phyloP scores from a whole-genome alignment of 30 jellyfish, hydroid and myxozoan species.

The Turritopsis dohrnii region DNA sequence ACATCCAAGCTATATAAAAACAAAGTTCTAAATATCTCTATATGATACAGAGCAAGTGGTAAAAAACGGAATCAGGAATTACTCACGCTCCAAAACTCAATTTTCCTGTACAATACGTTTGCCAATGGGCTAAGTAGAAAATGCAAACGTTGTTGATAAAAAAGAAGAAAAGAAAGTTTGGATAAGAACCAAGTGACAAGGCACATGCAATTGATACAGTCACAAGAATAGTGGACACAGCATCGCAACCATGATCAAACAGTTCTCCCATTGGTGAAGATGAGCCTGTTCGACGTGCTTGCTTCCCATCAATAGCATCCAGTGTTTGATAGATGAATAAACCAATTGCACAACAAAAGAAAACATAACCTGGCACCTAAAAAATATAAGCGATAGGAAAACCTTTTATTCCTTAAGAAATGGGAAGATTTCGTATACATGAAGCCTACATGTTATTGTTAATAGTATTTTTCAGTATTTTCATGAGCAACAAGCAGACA shows the following conservation, averaged over 20 bases:
- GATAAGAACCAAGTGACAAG: conserved; percentile 55
- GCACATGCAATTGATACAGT: conserved; percentile 62
- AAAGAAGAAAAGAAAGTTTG: conserved; percentile 49
- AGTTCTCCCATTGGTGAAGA: conserved; percentile 94
- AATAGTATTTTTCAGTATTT: not conserved
- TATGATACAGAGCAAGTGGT: not conserved
- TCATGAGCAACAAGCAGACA: too few relatives aligned
- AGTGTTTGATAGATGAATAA: conserved; percentile 83
- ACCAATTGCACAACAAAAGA: conserved; percentile 45
- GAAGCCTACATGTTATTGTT: not conserved
- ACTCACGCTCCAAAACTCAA: conserved; percentile 60
- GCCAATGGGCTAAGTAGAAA: conserved; percentile 85
- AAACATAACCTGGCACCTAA: conserved; percentile 49
- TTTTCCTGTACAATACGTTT: conserved; percentile 64
- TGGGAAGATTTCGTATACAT: not conserved
- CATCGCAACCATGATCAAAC: conserved; percentile 98
- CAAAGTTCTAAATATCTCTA: not conserved
- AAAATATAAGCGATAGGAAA: not conserved
- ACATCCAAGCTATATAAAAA: conserved; percentile 54
- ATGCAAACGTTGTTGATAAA: conserved; percentile 42
- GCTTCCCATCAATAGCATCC: conserved; percentile 98
- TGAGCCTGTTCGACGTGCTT: conserved; percentile 83
- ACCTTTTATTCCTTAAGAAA: not conserved
- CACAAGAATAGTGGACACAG: conserved; percentile 58
- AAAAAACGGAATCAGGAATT: not conserved